A percentile compares a stretch with the other conserved stretches of the same genome.
These are phyloP conservation scores for Drosophila kepulauana DNA, from an alignment of 1,140 invertebrate species.

Conservation along the genomic window DNA sequence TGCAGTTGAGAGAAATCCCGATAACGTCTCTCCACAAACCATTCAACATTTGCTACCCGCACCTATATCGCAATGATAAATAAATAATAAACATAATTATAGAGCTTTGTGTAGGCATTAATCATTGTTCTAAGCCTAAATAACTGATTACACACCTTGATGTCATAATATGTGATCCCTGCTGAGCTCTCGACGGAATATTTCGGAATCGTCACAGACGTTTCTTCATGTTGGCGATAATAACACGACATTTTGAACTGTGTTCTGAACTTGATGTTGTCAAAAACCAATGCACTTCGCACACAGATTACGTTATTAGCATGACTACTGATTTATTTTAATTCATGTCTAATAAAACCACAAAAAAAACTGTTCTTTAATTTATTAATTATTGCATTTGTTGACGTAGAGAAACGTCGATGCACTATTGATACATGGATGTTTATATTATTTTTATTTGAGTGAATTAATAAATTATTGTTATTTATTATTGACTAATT, in stretches of 20 bases:
- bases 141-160: conserved; percentile 83
- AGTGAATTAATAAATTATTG: no score
- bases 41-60: conserved; percentile 89
- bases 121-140: neutral
- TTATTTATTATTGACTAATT: no score
- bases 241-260: conserved; percentile 87
- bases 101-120: neutral
- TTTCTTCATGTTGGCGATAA: conserved; percentile 87
- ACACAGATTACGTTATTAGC: conserved; percentile 30
- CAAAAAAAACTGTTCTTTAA: conserved; percentile 1
- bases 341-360: conserved; percentile 29
- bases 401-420: no score
- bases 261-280: conserved; percentile 22
- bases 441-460: no score
- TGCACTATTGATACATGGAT: no score
- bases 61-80: conserved; percentile 74
- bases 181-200: conserved; percentile 86
- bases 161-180: conserved; percentile 89
- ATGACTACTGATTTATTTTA: conserved; percentile 29
- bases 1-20: conserved; percentile 95
- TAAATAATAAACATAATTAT: neutral
- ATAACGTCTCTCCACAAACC: conserved; percentile 94
- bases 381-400: no score
- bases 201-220: conserved; percentile 87
- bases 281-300: conserved; percentile 22